Evolutionary conservation across 2,113 vertebrate species (phyloP).

Genomic region (Gopherus flavomarginatus): DNA sequence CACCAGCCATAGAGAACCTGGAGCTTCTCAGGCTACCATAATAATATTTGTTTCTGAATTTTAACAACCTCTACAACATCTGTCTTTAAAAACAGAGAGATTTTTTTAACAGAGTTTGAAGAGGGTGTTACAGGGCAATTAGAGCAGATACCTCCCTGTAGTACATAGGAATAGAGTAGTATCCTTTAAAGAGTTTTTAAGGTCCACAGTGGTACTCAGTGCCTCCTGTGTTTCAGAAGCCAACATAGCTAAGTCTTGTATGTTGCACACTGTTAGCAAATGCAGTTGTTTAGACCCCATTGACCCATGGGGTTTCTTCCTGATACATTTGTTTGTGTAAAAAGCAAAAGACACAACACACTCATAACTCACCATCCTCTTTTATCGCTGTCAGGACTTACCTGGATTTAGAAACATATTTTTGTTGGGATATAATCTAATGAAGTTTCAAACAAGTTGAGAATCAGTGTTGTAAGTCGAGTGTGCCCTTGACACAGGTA

Average conservation of each 20-base stretch:
- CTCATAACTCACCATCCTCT: neutral
- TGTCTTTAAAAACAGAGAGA: too few relatives aligned
- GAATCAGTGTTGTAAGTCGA: neutral
- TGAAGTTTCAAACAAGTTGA: neutral
- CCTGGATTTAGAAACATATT: neutral
- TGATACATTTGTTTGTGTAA: neutral
- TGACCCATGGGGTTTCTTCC: neutral
- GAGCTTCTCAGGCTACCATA: too few relatives aligned
- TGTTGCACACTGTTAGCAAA: neutral
- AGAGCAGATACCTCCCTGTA: neutral
- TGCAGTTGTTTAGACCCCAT: neutral
- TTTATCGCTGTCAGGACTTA: neutral
- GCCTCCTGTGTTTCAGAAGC: neutral
- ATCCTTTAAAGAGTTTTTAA: neutral
- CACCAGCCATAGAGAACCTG: neutral
- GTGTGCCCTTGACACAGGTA: neutral
- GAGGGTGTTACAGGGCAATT: neutral
- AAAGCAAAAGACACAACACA: neutral
- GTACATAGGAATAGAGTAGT: neutral
- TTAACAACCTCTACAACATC: too few relatives aligned
- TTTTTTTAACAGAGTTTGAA: neutral
- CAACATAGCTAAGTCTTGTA: neutral
- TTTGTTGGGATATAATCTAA: neutral
- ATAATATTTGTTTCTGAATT: too few relatives aligned
- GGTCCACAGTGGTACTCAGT: neutral